Evolutionary conservation across 2,797 vertebrate species (phyloP), one percentile per base, ranked within the genome.

Genomic region (Glossophaga mutica): DNA sequence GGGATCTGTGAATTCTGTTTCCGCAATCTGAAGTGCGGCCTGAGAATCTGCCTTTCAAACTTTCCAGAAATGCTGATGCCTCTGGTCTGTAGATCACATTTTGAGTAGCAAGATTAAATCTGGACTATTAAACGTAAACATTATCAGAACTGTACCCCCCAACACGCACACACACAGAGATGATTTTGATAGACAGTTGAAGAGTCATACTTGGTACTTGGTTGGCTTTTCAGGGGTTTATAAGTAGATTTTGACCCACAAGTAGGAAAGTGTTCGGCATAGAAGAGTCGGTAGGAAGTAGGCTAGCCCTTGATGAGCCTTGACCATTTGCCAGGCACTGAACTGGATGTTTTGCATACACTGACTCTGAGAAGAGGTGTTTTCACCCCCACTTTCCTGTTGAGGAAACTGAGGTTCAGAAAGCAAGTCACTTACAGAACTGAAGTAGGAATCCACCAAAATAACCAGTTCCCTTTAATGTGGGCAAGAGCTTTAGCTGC

Each of bases 401-500:
- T 82, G 48, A 74, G 76, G 48, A 95, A 91, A 90, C 50, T 87
- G 67, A 90, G 37, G 48, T 95, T 95, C 48, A 87, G 74, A 89
- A 39, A 93, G 34, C 3, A 3, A 88, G 50, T 55, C n/a, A 83
- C 21, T 81, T 65, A 57, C 2, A 67, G 78, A 76, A 37, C 37
- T 93, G 14, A 46, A 84, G 62, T 85, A 70, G 87, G 83, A 86
- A 88, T n/a, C 15, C n/a, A 92, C 29, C 77, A 90, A 57, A 81
- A 67, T 71, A 81, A 65, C 50, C n/a, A 44, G 44, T 48, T 90
- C 37, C 34, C 71, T 76, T 87, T 91, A 70, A n/a, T 76, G 59
- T 87, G 39, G 65, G 32, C 37, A 46, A 44, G 77, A 79, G 81
- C 3, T 79, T 67, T 44, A 90, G 34, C 89, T 90, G 55, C 9